Base-by-base conservation (phyloP, 2,113 vertebrate species). In the Lepisosteus osseus region DNA sequence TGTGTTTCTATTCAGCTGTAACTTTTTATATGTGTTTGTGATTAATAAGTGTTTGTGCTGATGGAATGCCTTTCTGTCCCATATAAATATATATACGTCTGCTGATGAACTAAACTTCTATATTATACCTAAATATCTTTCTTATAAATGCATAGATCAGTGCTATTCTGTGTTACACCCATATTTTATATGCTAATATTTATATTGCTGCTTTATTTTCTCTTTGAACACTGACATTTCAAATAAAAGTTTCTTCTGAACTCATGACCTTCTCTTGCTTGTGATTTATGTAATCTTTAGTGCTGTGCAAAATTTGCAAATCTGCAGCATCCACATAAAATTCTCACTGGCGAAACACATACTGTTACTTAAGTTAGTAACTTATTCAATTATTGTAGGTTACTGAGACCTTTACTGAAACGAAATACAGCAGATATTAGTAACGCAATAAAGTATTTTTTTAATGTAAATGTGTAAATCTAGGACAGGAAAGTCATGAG, bases 111-210 rank as follows among this genome's bases (percentile, higher is more conserved):
- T 95, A 94, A 94, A 94, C 88, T 88, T 93, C 92, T 93, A 86
- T 87, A 94, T 92, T 92, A 92, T 94, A 92, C 93, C 95, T 94
- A 93, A 94, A 94, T 94, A 94, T 93, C 92, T 90, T 94, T 93
- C 85, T 94, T 94, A 94, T 95, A 93, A 91, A 93, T 86, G 87
- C 93, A 93, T 97, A 94, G 91, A 86, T 87, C 89, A 78, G 87
- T 9, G 86, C 90, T 90, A 7, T 42, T 71, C 88, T 90, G 92
- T 95, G 94, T 95, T 94, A 95, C 92, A 92, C 89, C 90, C 92
- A 95, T 95, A 94, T 98, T 98, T 99, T 98, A 93, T 96, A 97
- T 95, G 96, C 96, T 99, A 97, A 97, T 99, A 98, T 99, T 99
- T 99, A 99, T 99, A 98, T 98, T 94, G 94, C 96, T 95, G 87